phyloP scores from a whole-genome alignment of 2,113 vertebrate species.

The Ibidorhyncha struthersii region DNA sequence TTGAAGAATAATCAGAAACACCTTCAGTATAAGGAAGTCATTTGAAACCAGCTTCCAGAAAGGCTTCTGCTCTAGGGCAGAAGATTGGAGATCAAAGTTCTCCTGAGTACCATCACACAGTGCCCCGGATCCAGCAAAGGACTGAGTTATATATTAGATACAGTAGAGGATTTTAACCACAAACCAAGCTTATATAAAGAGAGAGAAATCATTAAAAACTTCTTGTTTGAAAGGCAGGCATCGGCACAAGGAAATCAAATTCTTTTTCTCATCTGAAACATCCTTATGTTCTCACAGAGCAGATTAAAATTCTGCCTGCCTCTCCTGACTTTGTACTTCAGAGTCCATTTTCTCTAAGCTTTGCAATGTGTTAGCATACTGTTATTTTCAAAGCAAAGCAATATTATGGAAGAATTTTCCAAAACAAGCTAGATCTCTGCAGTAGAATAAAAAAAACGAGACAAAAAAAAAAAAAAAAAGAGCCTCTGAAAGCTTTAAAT shows the following conservation, averaged over 20 bases:
- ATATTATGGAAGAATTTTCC: neutral
- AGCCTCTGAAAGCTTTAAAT: neutral
- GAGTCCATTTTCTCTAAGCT: neutral
- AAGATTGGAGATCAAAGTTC: neutral
- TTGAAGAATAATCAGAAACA: neutral
- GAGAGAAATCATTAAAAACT: neutral
- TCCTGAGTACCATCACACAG: neutral
- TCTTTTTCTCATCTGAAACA: slow-evolving; percentile 1
- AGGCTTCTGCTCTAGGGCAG: neutral
- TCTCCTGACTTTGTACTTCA: neutral
- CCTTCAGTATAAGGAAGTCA: neutral
- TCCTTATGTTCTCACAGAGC: neutral
- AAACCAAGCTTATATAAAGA: neutral
- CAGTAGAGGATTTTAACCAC: neutral
- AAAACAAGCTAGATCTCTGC: neutral
- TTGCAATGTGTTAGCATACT: neutral
- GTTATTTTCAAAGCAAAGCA: neutral
- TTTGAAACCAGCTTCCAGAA: neutral
- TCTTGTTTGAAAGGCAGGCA: neutral
- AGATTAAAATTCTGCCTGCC: neutral
- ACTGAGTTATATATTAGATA: neutral
- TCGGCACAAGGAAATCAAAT: neutral
- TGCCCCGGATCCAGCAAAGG: neutral
- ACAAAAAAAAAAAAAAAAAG: neutral
- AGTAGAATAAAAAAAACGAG: neutral